These are phyloP conservation scores for Argentina silus DNA, from an alignment of 2,797 vertebrate species.

Conservation along the genomic window DNA sequence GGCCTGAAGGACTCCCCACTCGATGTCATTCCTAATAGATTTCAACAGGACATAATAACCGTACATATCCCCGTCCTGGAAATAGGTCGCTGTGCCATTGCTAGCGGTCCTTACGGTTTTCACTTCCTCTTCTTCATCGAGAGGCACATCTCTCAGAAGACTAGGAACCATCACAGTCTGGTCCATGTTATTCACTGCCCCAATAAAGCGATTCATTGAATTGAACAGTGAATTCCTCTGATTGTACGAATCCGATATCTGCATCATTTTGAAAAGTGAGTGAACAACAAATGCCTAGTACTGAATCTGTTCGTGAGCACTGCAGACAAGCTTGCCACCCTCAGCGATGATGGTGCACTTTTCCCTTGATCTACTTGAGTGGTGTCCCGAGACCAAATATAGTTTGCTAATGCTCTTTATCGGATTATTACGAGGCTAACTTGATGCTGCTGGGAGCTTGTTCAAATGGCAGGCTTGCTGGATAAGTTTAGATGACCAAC, in stretches of 20 bases:
- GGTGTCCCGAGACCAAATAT: constrained; percentile 39
- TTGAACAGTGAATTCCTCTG: constrained; percentile 92
- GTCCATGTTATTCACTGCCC: constrained; percentile 98
- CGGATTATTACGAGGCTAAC: constrained; percentile 45
- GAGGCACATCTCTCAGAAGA: constrained; percentile 92
- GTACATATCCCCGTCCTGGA: constrained; percentile 90
- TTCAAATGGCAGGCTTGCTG: constrained; percentile 14
- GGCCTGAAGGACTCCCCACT: constrained; percentile 88
- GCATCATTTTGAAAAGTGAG: constrained; percentile 79
- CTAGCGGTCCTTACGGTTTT: constrained; percentile 65
- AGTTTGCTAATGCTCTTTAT: constrained; percentile 47
- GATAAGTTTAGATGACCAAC: neutral
- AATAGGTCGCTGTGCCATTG: constrained; percentile 66
- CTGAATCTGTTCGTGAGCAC: neutral
- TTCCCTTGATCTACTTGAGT: neutral
- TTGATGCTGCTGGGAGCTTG: neutral
- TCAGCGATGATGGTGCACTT: neutral
- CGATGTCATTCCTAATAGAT: constrained; percentile 94
- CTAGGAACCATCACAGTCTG: constrained; percentile 98
- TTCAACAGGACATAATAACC: constrained; percentile 94
- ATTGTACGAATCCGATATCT: constrained; percentile 85
- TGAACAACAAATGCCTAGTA: neutral
- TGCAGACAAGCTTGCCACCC: neutral
- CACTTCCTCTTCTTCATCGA: constrained; percentile 81
- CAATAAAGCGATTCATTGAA: constrained; percentile 94